Evolutionary conservation across 1,140 invertebrate genomes (phyloP), one percentile per base, ranked within the genome.

Genomic region (Drosophila willistoni): DNA sequence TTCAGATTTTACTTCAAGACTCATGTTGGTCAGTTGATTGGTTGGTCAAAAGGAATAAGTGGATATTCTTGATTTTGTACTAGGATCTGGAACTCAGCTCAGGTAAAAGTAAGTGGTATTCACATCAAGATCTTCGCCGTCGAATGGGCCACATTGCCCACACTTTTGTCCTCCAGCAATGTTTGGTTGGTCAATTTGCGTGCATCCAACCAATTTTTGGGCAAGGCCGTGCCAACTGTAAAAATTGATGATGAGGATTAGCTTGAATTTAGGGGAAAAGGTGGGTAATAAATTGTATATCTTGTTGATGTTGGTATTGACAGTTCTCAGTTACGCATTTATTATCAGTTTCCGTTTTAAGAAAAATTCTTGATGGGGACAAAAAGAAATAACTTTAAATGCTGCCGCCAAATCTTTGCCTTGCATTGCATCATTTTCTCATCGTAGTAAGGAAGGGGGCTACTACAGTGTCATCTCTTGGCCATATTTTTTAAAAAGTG

Each of bases 191-290:
- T 62, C 59, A 86, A 42, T 79, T 86, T 86, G 56, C 77, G 63
- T 25, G 84, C 55, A 34, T 89, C 63, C 60, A 89, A 41, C 84
- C 84, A 89, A 70, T 84, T 68, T 67, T 77, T 78, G 61, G 85
- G 85, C 81, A 89, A 57, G 56, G 77, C 84, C 7, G 84, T 89
- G 74, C 84, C 84, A 89, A 89, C 84, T 89, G 84, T 42, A 89
- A 89, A 73, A 69, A 86, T 51, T 34, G 55, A 68, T 51, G 44
- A 22, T 67, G 57, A 68, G 66, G 77, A 78, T 71, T 73, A 81
- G 69, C 69, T 41, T 59, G 47, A 44, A 7, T 63, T 60, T 14
- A 3, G 42, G 19, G 17, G 10, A 10, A 12, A 12, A 4, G 2
- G 7, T 3, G n/a, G 44, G 14, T 5, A 7, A 33, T 34, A 25